Evolutionary conservation across 2,113 vertebrate species (phyloP), one percentile per base, ranked within the genome.

Genomic region (Peromyscus maniculatus): DNA sequence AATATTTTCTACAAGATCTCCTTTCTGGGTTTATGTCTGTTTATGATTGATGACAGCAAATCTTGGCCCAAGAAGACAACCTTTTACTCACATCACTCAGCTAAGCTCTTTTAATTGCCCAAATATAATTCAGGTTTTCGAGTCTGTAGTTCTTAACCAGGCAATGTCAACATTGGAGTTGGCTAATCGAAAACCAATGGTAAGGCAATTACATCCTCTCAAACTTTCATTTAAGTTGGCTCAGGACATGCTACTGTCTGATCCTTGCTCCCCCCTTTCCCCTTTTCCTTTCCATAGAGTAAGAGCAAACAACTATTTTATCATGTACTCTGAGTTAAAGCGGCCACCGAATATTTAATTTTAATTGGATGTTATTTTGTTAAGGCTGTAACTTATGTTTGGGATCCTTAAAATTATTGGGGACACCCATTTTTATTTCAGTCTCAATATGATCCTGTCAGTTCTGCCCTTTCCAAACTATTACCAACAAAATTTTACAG

Each of bases 21-120:
- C 52, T 31, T 94, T 92, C 84, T 96, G 71, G 66, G 77, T 94
- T 97, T n/a, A 4, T 79, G 98, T 94, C 91, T 97, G 74, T 93
- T 95, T 12, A 77, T 96, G 93, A 93, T 75, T 89, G 97, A 94
- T n/a, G 92, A 92, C 16, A 87, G 87, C 75, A 26, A 3, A 5
- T 94, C 62, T 97, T 97, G 94, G 93, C 55, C 52, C 8, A n/a
- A 96, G 92, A 86, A 79, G 66, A 96, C n/a, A 82, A 91, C 94
- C 96, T 87, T 87, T 0, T 90, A 95, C 93, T 93, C 95, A 74
- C 97, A 87, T 83, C 75, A 89, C 80, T 97, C 74, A 39, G 62
- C 19, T 77, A 93, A 94, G 59, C 91, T 97, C 28, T 97, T 98
- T 98, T 96, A 91, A 98, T 97, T 98, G 79, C 72, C 36, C 87